Base-by-base conservation (phyloP, 2,888 invertebrate species). In the Quadriops clusia region DNA sequence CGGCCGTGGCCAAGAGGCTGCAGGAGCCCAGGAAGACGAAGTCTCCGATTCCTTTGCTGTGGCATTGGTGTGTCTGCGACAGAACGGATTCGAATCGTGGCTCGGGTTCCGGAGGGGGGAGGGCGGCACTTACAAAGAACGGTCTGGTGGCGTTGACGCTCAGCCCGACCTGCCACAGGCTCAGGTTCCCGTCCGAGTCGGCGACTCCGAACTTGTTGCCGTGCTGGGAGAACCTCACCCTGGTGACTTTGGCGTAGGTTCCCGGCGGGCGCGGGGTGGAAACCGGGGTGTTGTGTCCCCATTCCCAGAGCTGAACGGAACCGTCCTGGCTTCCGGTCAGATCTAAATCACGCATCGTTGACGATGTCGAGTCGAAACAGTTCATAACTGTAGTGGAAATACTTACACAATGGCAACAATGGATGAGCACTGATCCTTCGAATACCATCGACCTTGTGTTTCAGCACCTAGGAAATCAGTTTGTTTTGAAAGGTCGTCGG, bases 131-230 rank as follows among this genome's bases (percentile, higher is more conserved):
- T 63, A 89, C 89, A 63, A 87, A 89, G 67, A 86, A 90, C 0
- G 89, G 86, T 38, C 85, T 64, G 36, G 74, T 75, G 23, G 78
- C 74, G 45, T 77, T 74, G 23, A 79, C 72, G 41, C 83, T 75
- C 37, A 85, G 72, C 23, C 81, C 80, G 37, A 91, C 81, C 69
- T 93, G 93, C 81, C 91, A 98, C 50, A 98, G 68, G 49, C 93
- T 93, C 11, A 98, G 67, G 57, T 90, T 86, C 11, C 98, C 98
- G 59, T 98, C 98, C 0, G 90, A 87, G 64, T 98, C 98, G 12
- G 89, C 89, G 2, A 95, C 94, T 17, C 97, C 97, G 61, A 98
- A 95, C 65, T 97, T 97, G 65, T 94, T 95, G 34, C 95, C 95
- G 60, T 95, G 93, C 53, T 89, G 85, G 25, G 89, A 90, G 67